These are phyloP conservation scores for Sebastes trivittatus DNA, from an alignment of 2,797 vertebrate genomes.

Conservation along the genomic window DNA sequence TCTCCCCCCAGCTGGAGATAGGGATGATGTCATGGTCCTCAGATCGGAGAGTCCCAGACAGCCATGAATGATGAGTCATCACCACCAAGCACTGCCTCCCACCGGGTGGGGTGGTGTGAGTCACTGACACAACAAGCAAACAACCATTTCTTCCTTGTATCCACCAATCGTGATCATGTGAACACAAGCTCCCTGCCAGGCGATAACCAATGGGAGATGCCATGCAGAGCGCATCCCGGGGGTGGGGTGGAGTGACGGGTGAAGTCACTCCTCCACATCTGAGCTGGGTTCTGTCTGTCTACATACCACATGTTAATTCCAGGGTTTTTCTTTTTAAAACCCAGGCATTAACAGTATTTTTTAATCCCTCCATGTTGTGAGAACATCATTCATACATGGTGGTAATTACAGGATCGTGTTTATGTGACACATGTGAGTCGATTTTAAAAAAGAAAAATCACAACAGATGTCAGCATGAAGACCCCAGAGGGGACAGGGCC, in stretches of 20 bases:
- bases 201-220: constrained; percentile 49
- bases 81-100: constrained; percentile 61
- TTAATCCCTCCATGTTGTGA: constrained; percentile 68
- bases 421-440: constrained; percentile 74
- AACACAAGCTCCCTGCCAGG: constrained; percentile 50
- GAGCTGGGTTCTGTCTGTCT: constrained; percentile 50
- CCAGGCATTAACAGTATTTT: constrained; percentile 52
- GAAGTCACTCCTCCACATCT: constrained; percentile 65
- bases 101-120: constrained; percentile 59
- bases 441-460: constrained; percentile 48
- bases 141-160: constrained; percentile 44
- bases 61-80: constrained; percentile 71
- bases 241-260: constrained; percentile 19
- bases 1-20: constrained; percentile 71
- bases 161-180: constrained; percentile 64
- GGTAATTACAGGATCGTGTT: constrained; percentile 76
- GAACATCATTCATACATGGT: constrained; percentile 70
- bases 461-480: constrained; percentile 73
- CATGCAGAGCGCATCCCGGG: constrained; percentile 8
- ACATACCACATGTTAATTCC: constrained; percentile 73
- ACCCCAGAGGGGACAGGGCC: constrained; percentile 55
- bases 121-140: constrained; percentile 69
- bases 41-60: constrained; percentile 73
- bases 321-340: constrained; percentile 37
- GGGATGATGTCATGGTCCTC: constrained; percentile 75